These are phyloP conservation scores for Crotalus viridis DNA, from an alignment of 2,113 vertebrate species.

Conservation along the genomic window DNA sequence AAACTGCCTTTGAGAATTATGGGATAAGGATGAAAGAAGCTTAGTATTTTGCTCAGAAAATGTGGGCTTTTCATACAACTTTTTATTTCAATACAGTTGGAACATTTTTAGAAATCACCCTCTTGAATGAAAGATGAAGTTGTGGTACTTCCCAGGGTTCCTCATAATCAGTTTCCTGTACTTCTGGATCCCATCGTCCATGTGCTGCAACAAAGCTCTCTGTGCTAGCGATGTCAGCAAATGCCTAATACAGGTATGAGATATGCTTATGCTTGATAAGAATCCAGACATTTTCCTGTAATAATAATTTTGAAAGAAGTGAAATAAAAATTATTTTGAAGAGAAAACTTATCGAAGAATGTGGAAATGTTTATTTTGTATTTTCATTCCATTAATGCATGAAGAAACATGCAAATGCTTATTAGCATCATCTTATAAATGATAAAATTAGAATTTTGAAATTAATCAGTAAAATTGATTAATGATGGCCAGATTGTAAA, in stretches of 20 bases:
- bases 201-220: conserved; percentile 93
- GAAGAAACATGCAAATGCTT: neutral
- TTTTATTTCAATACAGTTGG: conserved; percentile 52
- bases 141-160: conserved; percentile 64
- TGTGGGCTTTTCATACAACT: conserved; percentile 14
- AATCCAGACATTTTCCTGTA: neutral
- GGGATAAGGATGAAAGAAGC: neutral
- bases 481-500: neutral
- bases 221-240: conserved; percentile 98
- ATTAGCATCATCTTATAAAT: neutral
- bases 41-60: conserved; percentile 7
- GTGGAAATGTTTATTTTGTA: neutral
- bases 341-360: neutral
- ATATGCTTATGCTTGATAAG: neutral
- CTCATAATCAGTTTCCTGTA: conserved; percentile 70
- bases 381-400: neutral
- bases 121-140: conserved; percentile 77
- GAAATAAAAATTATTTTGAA: neutral
- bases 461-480: neutral
- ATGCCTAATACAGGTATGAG: conserved; percentile 91
- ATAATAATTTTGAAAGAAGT: neutral
- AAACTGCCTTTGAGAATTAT: neutral
- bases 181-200: conserved; percentile 72
- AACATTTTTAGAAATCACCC: conserved; percentile 28
- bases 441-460: neutral